Evolutionary conservation across 2,888 invertebrate genomes (phyloP).

Genomic region (Acanthococcus lagerstroemiae): DNA sequence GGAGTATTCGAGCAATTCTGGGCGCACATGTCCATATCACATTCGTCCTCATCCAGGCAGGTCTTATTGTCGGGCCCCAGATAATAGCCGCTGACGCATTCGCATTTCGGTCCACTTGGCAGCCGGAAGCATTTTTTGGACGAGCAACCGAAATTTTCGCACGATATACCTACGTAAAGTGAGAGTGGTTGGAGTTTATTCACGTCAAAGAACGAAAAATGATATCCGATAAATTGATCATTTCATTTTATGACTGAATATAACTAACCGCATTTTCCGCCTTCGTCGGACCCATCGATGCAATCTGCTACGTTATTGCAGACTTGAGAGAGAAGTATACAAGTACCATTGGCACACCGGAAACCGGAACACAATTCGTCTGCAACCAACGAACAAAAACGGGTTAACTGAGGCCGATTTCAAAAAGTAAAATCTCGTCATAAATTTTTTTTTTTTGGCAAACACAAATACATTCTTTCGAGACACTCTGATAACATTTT

Average conservation of each 20-base stretch:
- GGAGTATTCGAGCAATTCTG: constrained; percentile 52
- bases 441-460: not conserved
- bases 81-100: constrained; percentile 52
- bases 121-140: constrained; percentile 42
- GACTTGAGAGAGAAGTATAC: constrained; percentile 52
- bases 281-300: constrained; percentile 59
- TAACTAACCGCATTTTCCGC: constrained; percentile 46
- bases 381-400: not conserved
- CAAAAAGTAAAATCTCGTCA: not conserved
- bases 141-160: constrained; percentile 33
- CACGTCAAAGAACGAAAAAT: not conserved
- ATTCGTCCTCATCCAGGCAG: constrained; percentile 66
- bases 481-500: too few species aligned
- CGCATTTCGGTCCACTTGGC: constrained; percentile 57
- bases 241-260: constrained; percentile 1
- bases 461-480: too few species aligned
- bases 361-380: constrained; percentile 30
- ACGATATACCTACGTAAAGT: not conserved
- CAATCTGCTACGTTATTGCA: constrained; percentile 59
- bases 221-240: not conserved
- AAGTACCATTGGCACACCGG: constrained; percentile 51
- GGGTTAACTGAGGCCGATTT: not conserved
- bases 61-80: constrained; percentile 46
- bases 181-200: not conserved
- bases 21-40: constrained; percentile 51